These are phyloP conservation scores for Heliconius eleuchia DNA, from an alignment of 1,140 invertebrate genomes.

Conservation along the genomic window DNA sequence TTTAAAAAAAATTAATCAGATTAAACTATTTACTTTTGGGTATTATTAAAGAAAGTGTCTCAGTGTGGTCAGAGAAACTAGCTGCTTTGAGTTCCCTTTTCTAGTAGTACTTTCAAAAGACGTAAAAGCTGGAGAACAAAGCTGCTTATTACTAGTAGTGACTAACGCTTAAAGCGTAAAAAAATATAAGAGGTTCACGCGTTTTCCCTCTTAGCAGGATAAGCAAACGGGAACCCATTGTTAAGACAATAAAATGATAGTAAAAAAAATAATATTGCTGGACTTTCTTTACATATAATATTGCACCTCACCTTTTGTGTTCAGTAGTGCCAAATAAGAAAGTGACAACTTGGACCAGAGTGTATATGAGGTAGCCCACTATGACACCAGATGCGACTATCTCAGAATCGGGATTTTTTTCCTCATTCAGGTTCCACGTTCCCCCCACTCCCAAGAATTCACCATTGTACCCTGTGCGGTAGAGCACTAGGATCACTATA, in stretches of 20 bases:
- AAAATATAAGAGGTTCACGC: too few species aligned
- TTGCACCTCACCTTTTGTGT: slow-evolving; percentile 84
- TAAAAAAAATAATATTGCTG: too few species aligned
- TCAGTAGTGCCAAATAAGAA: slow-evolving; percentile 88
- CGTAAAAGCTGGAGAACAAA: too few species aligned
- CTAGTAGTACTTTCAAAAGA: too few species aligned
- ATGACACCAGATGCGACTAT: slow-evolving; percentile 92
- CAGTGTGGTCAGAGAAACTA: too few species aligned
- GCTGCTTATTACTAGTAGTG: too few species aligned
- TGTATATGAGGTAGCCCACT: slow-evolving; percentile 92
- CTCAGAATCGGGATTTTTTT: slow-evolving; percentile 91
- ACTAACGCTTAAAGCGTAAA: too few species aligned
- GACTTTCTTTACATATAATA: not conserved
- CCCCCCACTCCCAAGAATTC: slow-evolving; percentile 92
- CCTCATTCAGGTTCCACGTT: slow-evolving; percentile 93
- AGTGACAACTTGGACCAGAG: slow-evolving; percentile 85
- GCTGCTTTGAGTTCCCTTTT: too few species aligned
- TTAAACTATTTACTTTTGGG: too few species aligned
- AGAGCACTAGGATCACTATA: slow-evolving; percentile 89
- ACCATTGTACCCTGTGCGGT: slow-evolving; percentile 90
- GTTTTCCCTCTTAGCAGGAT: not conserved
- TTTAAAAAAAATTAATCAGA: too few species aligned
- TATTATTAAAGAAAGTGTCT: too few species aligned
- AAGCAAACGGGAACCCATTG: not conserved
- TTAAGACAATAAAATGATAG: not conserved